phyloP scores from a whole-genome alignment of 2,113 vertebrate genomes.

The Callocephalon fimbriatum region DNA sequence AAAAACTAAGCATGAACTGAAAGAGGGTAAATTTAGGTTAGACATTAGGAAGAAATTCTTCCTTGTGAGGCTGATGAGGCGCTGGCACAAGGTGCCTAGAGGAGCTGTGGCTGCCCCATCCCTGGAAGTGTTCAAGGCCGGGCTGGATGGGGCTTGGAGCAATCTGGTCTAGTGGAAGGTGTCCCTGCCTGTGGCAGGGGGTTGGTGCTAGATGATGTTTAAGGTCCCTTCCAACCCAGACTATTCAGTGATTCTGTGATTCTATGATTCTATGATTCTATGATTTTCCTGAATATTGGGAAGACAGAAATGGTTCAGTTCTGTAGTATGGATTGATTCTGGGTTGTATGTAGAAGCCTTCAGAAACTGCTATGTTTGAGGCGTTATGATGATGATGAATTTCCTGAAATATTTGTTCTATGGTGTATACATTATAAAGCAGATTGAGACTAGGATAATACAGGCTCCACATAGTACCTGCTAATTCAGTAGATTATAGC shows the following conservation, averaged over 20 bases:
- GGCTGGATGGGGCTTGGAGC: background rate
- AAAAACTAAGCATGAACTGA: background rate
- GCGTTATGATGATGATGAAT: accelerated
- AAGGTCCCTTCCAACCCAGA: background rate
- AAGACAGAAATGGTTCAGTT: background rate
- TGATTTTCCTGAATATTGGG: background rate
- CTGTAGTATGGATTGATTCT: background rate
- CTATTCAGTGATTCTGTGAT: background rate
- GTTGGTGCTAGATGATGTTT: background rate
- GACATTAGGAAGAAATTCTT: background rate
- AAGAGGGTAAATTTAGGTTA: background rate
- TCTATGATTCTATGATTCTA: background rate
- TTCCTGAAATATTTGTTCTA: background rate
- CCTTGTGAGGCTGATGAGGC: background rate
- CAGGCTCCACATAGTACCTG: background rate
- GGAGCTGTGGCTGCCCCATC: background rate
- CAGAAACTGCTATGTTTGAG: background rate
- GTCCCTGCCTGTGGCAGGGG: background rate
- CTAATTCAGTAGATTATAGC: background rate
- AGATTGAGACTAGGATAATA: background rate
- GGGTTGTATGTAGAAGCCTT: background rate
- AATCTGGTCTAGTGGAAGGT: background rate
- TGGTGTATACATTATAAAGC: background rate
- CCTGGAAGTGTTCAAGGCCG: background rate
- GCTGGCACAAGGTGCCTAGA: background rate